A percentile compares a stretch with the other conserved stretches of the same genome.
Conservation (phyloP, 2,888 invertebrate genomes). For the Netelia melanura region DNA sequence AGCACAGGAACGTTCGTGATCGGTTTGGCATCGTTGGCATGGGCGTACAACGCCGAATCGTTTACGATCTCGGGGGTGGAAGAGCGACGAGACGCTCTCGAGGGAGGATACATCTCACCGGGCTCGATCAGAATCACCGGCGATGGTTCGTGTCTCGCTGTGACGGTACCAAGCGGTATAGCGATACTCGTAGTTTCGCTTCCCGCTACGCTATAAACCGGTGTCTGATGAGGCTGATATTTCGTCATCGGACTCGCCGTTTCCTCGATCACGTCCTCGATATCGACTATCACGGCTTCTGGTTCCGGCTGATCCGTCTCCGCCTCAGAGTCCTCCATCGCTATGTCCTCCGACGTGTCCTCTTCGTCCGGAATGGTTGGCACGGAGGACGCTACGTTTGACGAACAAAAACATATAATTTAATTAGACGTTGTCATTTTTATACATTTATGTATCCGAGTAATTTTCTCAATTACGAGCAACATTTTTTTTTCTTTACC, state of each 20-base stretch:
- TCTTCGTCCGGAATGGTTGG: conserved; percentile 76
- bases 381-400: conserved; percentile 70
- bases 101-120: conserved; percentile 71
- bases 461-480: not conserved
- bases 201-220: conserved; percentile 87
- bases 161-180: conserved; percentile 80
- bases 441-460: not conserved
- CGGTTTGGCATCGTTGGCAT: conserved; percentile 43
- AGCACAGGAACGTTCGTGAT: not conserved
- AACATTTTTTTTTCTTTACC: not conserved
- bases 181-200: conserved; percentile 81
- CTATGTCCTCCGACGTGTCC: conserved; percentile 74
- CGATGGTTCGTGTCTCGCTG: conserved; percentile 80
- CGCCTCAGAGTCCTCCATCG: conserved; percentile 86
- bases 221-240: conserved; percentile 89
- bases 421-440: not conserved
- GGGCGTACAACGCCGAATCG: conserved; percentile 25
- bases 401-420: conserved; percentile 25
- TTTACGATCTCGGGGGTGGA: conserved; percentile 41
- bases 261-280: conserved; percentile 92
- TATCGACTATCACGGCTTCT: conserved; percentile 92
- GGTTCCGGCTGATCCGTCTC: conserved; percentile 86
- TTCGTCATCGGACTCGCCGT: conserved; percentile 91
- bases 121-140: conserved; percentile 77
- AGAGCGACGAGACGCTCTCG: conserved; percentile 33